phyloP scores from a whole-genome alignment of 2,113 vertebrate genomes.

The Vicugna pacos region DNA sequence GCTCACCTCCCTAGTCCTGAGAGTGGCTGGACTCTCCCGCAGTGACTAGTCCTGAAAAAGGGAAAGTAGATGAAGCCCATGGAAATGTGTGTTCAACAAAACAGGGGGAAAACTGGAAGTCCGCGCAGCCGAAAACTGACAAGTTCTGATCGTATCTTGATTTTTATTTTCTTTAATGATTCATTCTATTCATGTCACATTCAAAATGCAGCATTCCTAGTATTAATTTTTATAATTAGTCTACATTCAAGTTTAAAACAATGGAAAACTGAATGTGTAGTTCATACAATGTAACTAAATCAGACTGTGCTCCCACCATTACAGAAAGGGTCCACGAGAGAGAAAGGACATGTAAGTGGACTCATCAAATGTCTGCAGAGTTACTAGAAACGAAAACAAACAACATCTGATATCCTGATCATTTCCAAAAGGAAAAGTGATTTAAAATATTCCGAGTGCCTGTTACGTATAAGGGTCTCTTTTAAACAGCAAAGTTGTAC shows the following conservation, averaged over 20 bases:
- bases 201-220: not conserved
- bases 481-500: not conserved
- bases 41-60: not conserved
- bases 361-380: not conserved
- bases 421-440: not conserved
- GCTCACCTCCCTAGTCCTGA: not conserved
- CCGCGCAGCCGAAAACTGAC: not conserved
- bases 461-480: not conserved
- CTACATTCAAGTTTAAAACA: not conserved
- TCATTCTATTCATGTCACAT: not conserved
- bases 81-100: not conserved
- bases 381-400: not conserved
- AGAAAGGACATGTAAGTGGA: not conserved
- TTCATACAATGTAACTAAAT: not conserved
- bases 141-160: not conserved
- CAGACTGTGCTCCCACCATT: too few species aligned
- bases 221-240: not conserved
- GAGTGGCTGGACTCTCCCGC: not conserved
- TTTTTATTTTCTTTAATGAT: slow-evolving; percentile 46
- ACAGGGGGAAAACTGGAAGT: not conserved
- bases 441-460: not conserved
- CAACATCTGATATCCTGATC: not conserved
- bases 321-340: not conserved
- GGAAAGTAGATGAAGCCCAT: not conserved
- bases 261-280: not conserved